A percentile compares a stretch with the other conserved stretches of the same genome.
These are phyloP conservation scores for Pyrgus malvae DNA, from an alignment of 2,888 invertebrate genomes.

Conservation along the genomic window DNA sequence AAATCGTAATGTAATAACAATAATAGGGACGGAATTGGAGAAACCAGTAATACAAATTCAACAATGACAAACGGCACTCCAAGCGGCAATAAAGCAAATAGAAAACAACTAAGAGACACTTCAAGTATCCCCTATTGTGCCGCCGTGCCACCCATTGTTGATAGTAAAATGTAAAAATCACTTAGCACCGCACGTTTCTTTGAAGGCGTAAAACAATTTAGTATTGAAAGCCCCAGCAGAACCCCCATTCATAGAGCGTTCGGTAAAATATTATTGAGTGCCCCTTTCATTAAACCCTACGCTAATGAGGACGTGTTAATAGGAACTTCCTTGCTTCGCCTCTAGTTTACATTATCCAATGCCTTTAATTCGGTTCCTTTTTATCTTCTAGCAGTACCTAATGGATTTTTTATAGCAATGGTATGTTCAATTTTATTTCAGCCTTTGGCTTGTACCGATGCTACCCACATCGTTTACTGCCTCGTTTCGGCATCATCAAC, in stretches of 20 bases:
- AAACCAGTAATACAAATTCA: constrained; percentile 26
- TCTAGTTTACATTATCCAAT: constrained; percentile 30
- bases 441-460: constrained; percentile 32
- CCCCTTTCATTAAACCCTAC: constrained; percentile 54
- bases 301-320: constrained; percentile 66
- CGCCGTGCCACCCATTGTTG: constrained; percentile 37
- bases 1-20: constrained; percentile 26
- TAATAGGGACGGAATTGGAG: constrained; percentile 8
- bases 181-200: constrained; percentile 21
- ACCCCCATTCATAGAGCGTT: constrained; percentile 26
- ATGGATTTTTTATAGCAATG: constrained; percentile 22
- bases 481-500: constrained; percentile 19
- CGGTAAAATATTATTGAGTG: constrained; percentile 52
- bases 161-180: constrained; percentile 48
- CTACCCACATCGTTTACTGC: constrained; percentile 41
- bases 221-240: constrained; percentile 27
- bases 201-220: constrained; percentile 42
- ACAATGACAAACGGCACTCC: constrained; percentile 24
- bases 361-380: constrained; percentile 35
- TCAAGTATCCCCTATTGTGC: constrained; percentile 41
- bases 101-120: constrained; percentile 41
- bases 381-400: constrained; percentile 15
- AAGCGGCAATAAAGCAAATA: constrained; percentile 29
- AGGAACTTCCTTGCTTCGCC: constrained; percentile 48
- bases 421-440: constrained; percentile 21